Base-by-base conservation (phyloP, 1,140 invertebrate species). In the Aphelinus atriplicis region DNA sequence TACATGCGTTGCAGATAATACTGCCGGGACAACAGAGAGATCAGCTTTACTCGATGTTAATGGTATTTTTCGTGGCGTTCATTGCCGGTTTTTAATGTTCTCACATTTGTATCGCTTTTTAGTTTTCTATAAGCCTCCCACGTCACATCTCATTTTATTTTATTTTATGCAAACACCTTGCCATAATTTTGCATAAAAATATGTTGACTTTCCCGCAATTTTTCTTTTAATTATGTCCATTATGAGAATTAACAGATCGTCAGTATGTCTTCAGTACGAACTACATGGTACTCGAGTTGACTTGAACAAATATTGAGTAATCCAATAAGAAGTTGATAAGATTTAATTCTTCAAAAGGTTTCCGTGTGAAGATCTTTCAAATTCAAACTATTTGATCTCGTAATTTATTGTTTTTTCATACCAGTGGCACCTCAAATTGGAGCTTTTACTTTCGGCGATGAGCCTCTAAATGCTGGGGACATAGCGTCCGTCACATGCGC, bases 401-500 rank as follows among this genome's bases (percentile, higher is more conserved):
- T 26, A 26, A 10, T 51, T 26, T 48, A 70, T 48, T 51, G 4
- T 48, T 47, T 48, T 61, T 2, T 50, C 7, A n/a, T 63, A 47
- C 65, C 67, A 93, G 92, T 93, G 81, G 90, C 90, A 73, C 92
- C 92, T 60, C 89, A 92, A 85, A 90, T 93, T 81, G 87, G 90
- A 76, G 90, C 91, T 42, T 92, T 92, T 83, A 88, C 86, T 79
- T 92, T 92, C 81, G 91, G 92, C 71, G 90, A 92, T 9, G 91
- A 92, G 79, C 90, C 92, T 4, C 90, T 90, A 3, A 93, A 93
- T 84, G 92, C 92, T 56, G 94, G 93, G 55, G 92, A 94, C 75
- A 90, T 90, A 79, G 90, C 90, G 58, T 92, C 92, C 78, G 90
- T 93, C 57, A 91, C 91, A 79, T 95, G 94, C 84, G 89, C 92